These are phyloP conservation scores for Papilio machaon DNA, from an alignment of 1,140 invertebrate genomes.

Conservation along the genomic window DNA sequence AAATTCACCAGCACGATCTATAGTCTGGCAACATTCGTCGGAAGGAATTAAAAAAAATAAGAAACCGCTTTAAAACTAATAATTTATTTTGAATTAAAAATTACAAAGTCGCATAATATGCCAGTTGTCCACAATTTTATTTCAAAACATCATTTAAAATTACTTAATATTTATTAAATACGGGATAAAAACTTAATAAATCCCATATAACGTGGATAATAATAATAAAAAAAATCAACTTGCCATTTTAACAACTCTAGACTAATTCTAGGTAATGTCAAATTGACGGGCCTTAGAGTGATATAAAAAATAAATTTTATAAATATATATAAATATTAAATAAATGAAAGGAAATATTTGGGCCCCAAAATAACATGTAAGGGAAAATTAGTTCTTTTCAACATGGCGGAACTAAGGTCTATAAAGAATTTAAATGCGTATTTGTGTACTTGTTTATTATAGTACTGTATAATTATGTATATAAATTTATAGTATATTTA, in stretches of 20 bases:
- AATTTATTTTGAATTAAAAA: slow-evolving; percentile 59
- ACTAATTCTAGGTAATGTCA: slow-evolving; percentile 79
- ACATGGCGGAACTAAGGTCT: not conserved
- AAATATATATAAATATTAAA: slow-evolving; percentile 52
- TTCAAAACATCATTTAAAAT: slow-evolving; percentile 59
- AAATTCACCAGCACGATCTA: slow-evolving; percentile 39
- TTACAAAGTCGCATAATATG: slow-evolving; percentile 60
- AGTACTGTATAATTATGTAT: not conserved
- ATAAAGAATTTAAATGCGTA: slow-evolving; percentile 17
- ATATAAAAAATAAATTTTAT: slow-evolving; percentile 47
- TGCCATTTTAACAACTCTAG: slow-evolving; percentile 80
- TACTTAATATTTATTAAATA: slow-evolving; percentile 43
- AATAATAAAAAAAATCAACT: slow-evolving; percentile 64
- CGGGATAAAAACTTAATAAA: slow-evolving; percentile 38
- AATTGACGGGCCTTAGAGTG: slow-evolving; percentile 61
- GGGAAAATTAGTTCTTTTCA: not conserved
- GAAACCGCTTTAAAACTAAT: slow-evolving; percentile 59
- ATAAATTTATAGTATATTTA: slow-evolving; percentile 24
- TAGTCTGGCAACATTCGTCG: slow-evolving; percentile 47
- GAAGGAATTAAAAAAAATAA: slow-evolving; percentile 42
- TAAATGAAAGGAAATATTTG: slow-evolving; percentile 50
- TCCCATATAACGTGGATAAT: slow-evolving; percentile 32
- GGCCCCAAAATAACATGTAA: slow-evolving; percentile 36
- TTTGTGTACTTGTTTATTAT: not conserved
- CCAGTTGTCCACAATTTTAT: slow-evolving; percentile 53